Base-by-base conservation (phyloP, 2,888 invertebrate genomes). In the Philereme vetulata region DNA sequence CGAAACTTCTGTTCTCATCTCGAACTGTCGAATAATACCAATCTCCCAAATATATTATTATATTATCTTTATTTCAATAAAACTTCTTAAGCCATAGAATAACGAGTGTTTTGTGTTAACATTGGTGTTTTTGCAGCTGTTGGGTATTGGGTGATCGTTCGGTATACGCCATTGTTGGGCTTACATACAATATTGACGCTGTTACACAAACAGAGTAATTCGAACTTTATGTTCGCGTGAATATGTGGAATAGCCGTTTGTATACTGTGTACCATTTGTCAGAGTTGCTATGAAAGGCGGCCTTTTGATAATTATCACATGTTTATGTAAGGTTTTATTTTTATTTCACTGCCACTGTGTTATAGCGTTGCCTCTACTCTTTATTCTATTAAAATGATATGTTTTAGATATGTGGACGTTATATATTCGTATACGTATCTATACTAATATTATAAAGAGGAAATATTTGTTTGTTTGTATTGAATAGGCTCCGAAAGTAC, bases 31-130 rank as follows among this genome's bases (percentile, higher is more conserved):
- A 45, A 54, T 44, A 54, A 55, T 51, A 65, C 59, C 63, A 63
- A 62, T 67, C 59, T 57, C 52, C 33, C 44, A 59, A 49, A 72
- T 60, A 64, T 68, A 62, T 66, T 65, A 68, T 61, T 70, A 67
- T 70, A 67, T 1, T 21, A 21, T 56, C 65, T 67, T 67, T 75
- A 52, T 76, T 74, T 68, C 74, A 74, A 76, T 75, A 76, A 76
- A 79, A 79, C 72, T 78, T 79, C 72, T 68, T 71, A 71, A 77
- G 72, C 72, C 73, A 65, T 65, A 64, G 61, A 62, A 62, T 72
- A 65, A 65, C 70, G 65, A 68, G 71, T 72, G 72, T 72, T 66
- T 46, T 60, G 38, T 63, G 64, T 49, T 59, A 52, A 51, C 58
- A 47, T 36, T 47, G 55, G 51, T 58, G 62, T 62, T 66, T 67